phyloP scores from a whole-genome alignment of 2,888 invertebrate genomes.

The Balanococcus diminutus region DNA sequence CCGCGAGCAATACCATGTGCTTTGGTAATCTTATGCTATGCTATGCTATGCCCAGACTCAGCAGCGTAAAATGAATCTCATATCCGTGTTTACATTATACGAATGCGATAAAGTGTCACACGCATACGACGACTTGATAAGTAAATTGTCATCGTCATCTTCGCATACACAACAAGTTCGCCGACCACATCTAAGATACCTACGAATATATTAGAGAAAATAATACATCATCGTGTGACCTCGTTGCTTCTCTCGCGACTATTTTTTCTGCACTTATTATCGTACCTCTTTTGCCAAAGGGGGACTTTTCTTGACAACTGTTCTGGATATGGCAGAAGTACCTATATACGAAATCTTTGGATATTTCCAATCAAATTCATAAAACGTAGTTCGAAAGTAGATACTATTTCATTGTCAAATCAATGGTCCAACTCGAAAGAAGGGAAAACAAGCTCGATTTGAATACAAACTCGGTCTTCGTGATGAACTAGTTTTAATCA shows the following conservation, averaged over 20 bases:
- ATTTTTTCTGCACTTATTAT: background rate
- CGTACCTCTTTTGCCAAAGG: background rate
- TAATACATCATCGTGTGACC: background rate
- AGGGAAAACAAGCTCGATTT: background rate
- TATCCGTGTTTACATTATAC: background rate
- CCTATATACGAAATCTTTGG: no score
- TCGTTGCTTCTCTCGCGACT: background rate
- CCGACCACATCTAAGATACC: background rate
- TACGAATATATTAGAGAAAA: conserved; percentile 13
- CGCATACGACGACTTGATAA: background rate
- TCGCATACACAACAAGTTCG: background rate
- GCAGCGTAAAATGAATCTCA: background rate
- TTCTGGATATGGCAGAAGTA: no score
- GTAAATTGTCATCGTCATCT: conserved; percentile 5
- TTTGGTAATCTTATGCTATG: no score
- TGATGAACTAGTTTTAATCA: conserved; percentile 38
- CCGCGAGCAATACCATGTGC: background rate
- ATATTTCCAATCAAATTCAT: no score
- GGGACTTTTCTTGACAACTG: background rate
- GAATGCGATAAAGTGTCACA: background rate
- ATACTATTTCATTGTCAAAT: background rate
- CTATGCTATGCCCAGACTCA: background rate
- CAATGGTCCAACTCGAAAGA: background rate
- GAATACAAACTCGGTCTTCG: background rate
- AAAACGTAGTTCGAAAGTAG: background rate